Evolutionary conservation across 2,888 invertebrate genomes (phyloP).

Genomic region (Archaeoteleia sp.): DNA sequence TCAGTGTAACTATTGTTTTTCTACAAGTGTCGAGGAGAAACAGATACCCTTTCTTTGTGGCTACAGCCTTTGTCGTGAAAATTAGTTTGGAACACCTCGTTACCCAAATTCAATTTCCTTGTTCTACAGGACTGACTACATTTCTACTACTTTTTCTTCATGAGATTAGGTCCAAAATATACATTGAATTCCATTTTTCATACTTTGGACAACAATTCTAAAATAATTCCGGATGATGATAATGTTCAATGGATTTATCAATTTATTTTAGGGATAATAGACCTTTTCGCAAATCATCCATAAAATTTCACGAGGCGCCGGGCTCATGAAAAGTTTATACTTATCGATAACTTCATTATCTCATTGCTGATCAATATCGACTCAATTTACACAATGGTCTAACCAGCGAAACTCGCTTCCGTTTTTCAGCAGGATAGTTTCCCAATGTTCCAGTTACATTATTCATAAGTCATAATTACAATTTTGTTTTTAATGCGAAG

Average conservation of each 20-base stretch:
- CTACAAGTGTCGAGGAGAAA: slow-evolving; percentile 11
- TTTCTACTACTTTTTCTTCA: no score
- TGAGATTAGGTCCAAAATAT: no score
- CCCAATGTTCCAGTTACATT: background rate
- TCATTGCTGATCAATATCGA: slow-evolving; percentile 24
- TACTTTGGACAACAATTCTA: no score
- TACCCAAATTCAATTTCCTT: no score
- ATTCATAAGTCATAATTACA: no score
- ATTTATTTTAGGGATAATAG: slow-evolving; percentile 22
- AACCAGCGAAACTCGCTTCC: no score
- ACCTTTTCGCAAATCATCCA: slow-evolving; percentile 9
- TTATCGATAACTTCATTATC: slow-evolving; percentile 27
- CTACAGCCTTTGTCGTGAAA: background rate
- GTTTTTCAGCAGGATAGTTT: no score
- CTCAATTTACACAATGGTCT: slow-evolving; percentile 12
- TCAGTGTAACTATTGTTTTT: slow-evolving; percentile 33
- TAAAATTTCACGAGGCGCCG: slow-evolving; percentile 25
- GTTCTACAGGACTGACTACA: no score
- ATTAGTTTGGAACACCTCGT: background rate
- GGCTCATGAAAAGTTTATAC: slow-evolving; percentile 23
- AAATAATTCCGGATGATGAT: no score
- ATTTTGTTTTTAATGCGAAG: no score
- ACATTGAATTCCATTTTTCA: no score
- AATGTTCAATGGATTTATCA: no score
- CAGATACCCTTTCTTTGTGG: slow-evolving; percentile 19